Conservation (phyloP, 64 coral and sea anemone species). For the Acropora yongei region DNA sequence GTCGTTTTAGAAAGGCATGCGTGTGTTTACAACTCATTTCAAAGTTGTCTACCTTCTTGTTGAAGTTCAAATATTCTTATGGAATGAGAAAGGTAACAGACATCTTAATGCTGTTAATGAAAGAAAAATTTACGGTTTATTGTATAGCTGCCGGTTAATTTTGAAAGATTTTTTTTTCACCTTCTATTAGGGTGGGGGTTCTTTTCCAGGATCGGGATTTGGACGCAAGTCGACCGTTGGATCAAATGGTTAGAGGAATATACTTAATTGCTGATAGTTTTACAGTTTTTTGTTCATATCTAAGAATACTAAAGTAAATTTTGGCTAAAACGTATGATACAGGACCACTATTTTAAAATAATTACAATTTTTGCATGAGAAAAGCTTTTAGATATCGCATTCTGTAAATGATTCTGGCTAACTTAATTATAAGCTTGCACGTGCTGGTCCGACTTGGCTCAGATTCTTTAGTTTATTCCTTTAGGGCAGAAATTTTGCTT, state of each 20-base stretch:
- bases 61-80: constrained; percentile 6
- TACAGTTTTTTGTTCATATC: background rate
- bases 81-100: constrained; percentile 37
- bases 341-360: too few species aligned
- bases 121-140: background rate
- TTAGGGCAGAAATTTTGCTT: too few species aligned
- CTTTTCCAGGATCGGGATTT: constrained; percentile 26
- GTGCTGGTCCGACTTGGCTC: too few species aligned
- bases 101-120: background rate
- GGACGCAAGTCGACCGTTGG: constrained; percentile 21
- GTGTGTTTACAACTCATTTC: constrained; percentile 17
- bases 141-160: background rate
- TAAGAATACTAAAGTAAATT: too few species aligned
- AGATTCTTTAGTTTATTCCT: too few species aligned
- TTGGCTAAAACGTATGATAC: background rate
- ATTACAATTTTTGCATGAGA: too few species aligned
- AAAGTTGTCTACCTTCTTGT: constrained; percentile 21
- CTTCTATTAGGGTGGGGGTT: constrained; percentile 15
- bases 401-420: too few species aligned
- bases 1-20: background rate
- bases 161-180: background rate
- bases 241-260: background rate
- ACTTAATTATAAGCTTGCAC: too few species aligned
- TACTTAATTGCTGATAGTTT: background rate
- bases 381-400: too few species aligned